Evolutionary conservation across 2,113 vertebrate genomes (phyloP), one percentile per base, ranked within the genome.

Genomic region (Lichenostomus cassidix): DNA sequence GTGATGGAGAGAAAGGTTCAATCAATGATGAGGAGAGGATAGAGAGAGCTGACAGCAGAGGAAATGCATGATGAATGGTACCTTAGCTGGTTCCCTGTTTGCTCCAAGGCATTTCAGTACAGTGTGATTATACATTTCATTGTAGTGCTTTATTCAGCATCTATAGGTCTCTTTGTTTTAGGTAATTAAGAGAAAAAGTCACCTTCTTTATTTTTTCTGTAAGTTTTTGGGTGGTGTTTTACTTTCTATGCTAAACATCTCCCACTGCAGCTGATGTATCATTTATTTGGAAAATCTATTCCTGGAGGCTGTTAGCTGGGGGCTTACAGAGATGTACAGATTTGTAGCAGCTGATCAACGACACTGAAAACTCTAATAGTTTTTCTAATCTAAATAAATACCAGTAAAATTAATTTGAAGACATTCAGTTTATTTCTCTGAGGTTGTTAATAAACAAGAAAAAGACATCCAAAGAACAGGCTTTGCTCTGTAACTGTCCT

Each of bases 31-130:
- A 92, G 80, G 79, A 63, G 85, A 93, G 63, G 7, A 70, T 7
- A 7, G 42, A 81, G 47, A 23, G 33, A 90, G 75, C 42, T 95
- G 90, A 88, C 92, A 91, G 92, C 79, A 63, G 64, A 94, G 94
- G 93, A 96, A 97, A 95, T 67, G n/a, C 44, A 10, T 81, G 85
- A 94, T 56, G 85, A 92, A 88, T 90, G 60, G 31, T 31, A 75
- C 55, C 59, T 96, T 88, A 96, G 70, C 90, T 95, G 33, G 60
- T 55, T 92, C 67, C 24, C 44, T 50, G 17, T 35, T 88, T 88
- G 83, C 39, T 92, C 59, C 71, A 44, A 28, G 44, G 47, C 39
- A 74, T 91, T 83, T 88, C 0, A 0, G 42, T 63, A 35, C 25
- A 31, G 35, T 20, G n/a, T 60, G 79, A 70, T 63, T 39, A 56